Base-by-base conservation (phyloP, 2,888 invertebrate genomes). In the Drepanosiphum platanoidis region DNA sequence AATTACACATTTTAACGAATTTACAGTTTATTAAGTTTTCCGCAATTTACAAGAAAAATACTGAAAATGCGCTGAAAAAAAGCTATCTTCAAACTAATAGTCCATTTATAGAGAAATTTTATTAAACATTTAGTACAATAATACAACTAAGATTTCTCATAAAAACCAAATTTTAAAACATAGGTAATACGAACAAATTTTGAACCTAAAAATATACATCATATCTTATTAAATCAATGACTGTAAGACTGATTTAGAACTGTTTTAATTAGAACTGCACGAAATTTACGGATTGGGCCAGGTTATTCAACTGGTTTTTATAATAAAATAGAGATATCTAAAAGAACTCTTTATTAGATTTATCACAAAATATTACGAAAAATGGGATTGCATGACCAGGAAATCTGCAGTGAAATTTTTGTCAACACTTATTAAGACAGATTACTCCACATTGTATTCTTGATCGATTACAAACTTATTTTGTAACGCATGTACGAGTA, bases 401-500 rank as follows among this genome's bases (percentile, higher is more conserved):
- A 70, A 39, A 11, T 70, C 7, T 70, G 11, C n/a, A n/a, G n/a
- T 39, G n/a, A 22, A 39, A 70, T 70, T n/a, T 36, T 70, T 7
- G 22, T 1, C n/a, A n/a, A 39, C 11, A 39, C 18, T 70, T 7
- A 15, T 1, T 39, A n/a, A 39, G n/a, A 39, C 18, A 2, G 34
- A n/a, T 36, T 1, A 36, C 1, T n/a, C 18, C 0, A 68, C 32
- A 61, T 13, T 61, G 1, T 64, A 64, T 68, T 32, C 9, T 32
- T 68, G 68, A 68, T 34, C 34, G 34, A 34, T 68, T 34, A 34
- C 34, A 68, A 34, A 68, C 68, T 34, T 68, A 68, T 68, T 18
- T 68, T 18, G 22, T 22, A 18, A 58, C 58, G 22, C 58, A 3
- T 52, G 7, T 15, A 3, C 18, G 3, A 52, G 15, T 52, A 52